A percentile compares a stretch with the other conserved stretches of the same genome.
Evolutionary conservation across 2,888 invertebrate species (phyloP).

Genomic region (Latheticus oryzae): DNA sequence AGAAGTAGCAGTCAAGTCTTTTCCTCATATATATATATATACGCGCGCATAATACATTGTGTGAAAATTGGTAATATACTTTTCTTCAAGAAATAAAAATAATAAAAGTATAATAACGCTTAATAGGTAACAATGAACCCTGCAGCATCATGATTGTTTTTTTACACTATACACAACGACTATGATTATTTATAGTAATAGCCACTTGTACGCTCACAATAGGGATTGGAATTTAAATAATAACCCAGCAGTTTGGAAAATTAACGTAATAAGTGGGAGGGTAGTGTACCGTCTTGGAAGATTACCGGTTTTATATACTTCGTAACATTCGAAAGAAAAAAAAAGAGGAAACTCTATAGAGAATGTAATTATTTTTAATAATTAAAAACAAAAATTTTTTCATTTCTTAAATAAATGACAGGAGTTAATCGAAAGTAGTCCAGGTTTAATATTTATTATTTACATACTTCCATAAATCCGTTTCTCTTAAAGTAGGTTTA

Average conservation of each 20-base stretch:
- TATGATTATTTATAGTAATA: slow-evolving; percentile 63
- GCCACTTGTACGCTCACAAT: slow-evolving; percentile 62
- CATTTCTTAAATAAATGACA: neutral
- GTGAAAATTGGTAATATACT: no score
- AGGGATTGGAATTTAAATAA: slow-evolving; percentile 65
- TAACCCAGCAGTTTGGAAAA: slow-evolving; percentile 61
- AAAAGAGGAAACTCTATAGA: no score
- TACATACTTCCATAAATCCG: no score
- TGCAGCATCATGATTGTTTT: slow-evolving; percentile 53
- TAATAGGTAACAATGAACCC: slow-evolving; percentile 54
- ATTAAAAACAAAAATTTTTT: slow-evolving; percentile 26
- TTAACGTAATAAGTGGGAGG: slow-evolving; percentile 62
- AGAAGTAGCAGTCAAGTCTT: no score
- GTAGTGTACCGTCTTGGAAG: slow-evolving; percentile 38
- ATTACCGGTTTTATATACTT: slow-evolving; percentile 39
- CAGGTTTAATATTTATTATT: no score
- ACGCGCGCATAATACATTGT: no score
- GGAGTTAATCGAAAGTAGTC: neutral
- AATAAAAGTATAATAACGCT: slow-evolving; percentile 47
- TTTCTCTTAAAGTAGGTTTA: no score
- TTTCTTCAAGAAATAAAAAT: slow-evolving; percentile 43
- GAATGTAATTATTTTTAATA: slow-evolving; percentile 17
- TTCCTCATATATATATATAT: no score
- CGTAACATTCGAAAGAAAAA: no score
- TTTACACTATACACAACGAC: slow-evolving; percentile 53